phyloP scores from a whole-genome alignment of 1,140 invertebrate genomes.

The Solenopsis invicta region DNA sequence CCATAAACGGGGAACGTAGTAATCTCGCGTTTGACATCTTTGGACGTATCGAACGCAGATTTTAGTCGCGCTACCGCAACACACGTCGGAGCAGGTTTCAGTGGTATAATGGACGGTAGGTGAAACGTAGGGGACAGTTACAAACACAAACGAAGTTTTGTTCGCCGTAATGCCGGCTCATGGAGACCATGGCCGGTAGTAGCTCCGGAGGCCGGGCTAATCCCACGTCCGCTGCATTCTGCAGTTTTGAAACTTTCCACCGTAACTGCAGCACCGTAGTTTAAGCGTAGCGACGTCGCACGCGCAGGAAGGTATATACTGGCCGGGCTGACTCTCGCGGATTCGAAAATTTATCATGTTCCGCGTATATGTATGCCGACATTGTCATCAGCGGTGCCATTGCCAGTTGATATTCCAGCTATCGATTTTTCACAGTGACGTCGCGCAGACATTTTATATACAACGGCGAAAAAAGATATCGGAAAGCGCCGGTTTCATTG shows the following conservation, averaged over 20 bases:
- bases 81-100: constrained; percentile 13
- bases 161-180: constrained; percentile 60
- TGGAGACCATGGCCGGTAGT: constrained; percentile 50
- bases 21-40: constrained; percentile 32
- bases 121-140: constrained; percentile 74
- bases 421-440: constrained; percentile 27
- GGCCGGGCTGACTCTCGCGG: constrained; percentile 21
- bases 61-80: background rate
- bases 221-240: constrained; percentile 83
- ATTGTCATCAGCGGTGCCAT: constrained; percentile 1
- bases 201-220: constrained; percentile 76
- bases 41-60: constrained; percentile 21
- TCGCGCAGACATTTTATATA: constrained; percentile 43
- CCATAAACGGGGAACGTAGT: background rate
- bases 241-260: constrained; percentile 85
- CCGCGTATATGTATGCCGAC: background rate
- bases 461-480: constrained; percentile 6
- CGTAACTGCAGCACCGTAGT: constrained; percentile 77
- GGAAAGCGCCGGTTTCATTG: constrained; percentile 22
- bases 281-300: constrained; percentile 77
- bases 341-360: constrained; percentile 66
- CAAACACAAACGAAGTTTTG: constrained; percentile 78
- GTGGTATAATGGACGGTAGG: constrained; percentile 65
- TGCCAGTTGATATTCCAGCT: background rate
- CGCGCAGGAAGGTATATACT: constrained; percentile 18